These are phyloP conservation scores for Nesogale talazaci DNA, from an alignment of 2,113 vertebrate genomes.

Conservation along the genomic window DNA sequence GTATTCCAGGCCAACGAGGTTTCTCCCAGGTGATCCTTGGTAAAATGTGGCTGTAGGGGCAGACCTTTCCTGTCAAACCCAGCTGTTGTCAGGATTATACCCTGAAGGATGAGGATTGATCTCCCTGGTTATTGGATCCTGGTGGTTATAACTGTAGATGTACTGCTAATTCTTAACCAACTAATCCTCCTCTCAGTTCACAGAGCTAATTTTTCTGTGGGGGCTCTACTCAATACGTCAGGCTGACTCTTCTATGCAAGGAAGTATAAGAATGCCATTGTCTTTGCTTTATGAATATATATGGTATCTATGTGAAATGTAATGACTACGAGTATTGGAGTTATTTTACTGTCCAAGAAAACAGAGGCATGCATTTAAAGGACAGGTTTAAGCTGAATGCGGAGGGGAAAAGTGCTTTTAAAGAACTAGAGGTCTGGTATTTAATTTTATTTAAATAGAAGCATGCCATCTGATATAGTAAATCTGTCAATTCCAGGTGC, in stretches of 20 bases:
- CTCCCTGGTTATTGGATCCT: constrained; percentile 27
- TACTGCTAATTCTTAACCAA: constrained; percentile 11
- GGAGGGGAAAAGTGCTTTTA: background rate
- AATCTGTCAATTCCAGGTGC: constrained; percentile 47
- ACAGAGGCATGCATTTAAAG: background rate
- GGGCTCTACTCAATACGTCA: too few species aligned
- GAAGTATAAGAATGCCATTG: background rate
- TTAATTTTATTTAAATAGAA: constrained; percentile 39
- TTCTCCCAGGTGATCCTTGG: background rate
- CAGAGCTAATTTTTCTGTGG: background rate
- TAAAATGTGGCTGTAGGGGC: background rate
- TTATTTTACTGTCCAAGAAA: background rate
- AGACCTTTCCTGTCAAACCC: constrained; percentile 8
- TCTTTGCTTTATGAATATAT: constrained; percentile 3
- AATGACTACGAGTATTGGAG: background rate
- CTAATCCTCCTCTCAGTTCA: constrained; percentile 2
- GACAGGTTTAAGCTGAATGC: background rate
- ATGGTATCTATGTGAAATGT: background rate
- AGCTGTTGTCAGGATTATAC: constrained; percentile 46
- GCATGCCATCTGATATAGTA: background rate
- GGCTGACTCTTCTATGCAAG: background rate
- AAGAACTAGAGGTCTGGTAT: background rate
- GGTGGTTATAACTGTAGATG: background rate
- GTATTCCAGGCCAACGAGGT: background rate
- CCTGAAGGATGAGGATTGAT: constrained; percentile 43